A percentile compares a stretch with the other conserved stretches of the same genome.
Evolutionary conservation across 2,888 invertebrate genomes (phyloP).

Genomic region (Empis livida): DNA sequence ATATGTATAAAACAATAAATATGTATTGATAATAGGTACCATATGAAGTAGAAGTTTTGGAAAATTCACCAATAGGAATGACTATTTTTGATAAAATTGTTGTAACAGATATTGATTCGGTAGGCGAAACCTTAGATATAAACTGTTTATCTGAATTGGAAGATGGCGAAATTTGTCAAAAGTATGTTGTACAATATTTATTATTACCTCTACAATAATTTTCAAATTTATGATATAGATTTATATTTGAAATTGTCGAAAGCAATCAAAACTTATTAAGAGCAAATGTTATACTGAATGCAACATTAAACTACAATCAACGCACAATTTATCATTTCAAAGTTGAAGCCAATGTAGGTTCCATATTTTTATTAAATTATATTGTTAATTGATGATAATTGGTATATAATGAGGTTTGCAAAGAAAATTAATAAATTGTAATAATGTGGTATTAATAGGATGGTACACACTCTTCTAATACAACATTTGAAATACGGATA

Average conservation of each 20-base stretch:
- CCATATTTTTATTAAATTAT: not conserved
- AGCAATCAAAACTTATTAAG: conserved; percentile 48
- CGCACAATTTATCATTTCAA: conserved; percentile 66
- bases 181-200: conserved; percentile 20
- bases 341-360: conserved; percentile 57
- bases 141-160: conserved; percentile 43
- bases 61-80: conserved; percentile 59
- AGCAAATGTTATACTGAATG: conserved; percentile 60
- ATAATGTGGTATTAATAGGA: conserved; percentile 43
- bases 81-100: conserved; percentile 59
- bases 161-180: conserved; percentile 31
- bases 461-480: conserved; percentile 58
- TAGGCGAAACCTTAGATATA: conserved; percentile 69
- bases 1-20: not conserved
- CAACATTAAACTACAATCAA: conserved; percentile 61
- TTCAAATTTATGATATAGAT: conserved; percentile 17
- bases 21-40: conserved; percentile 48
- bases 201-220: too few relatives aligned
- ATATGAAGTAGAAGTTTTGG: conserved; percentile 65
- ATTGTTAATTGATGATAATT: not conserved
- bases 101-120: conserved; percentile 66
- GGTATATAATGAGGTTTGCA: too few relatives aligned
- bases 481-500: conserved; percentile 64
- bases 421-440: not conserved
- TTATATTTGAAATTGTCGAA: conserved; percentile 25